Evolutionary conservation across 2,797 vertebrate species (phyloP), one percentile per base, ranked within the genome.

Genomic region (Urocyon cinereoargenteus): DNA sequence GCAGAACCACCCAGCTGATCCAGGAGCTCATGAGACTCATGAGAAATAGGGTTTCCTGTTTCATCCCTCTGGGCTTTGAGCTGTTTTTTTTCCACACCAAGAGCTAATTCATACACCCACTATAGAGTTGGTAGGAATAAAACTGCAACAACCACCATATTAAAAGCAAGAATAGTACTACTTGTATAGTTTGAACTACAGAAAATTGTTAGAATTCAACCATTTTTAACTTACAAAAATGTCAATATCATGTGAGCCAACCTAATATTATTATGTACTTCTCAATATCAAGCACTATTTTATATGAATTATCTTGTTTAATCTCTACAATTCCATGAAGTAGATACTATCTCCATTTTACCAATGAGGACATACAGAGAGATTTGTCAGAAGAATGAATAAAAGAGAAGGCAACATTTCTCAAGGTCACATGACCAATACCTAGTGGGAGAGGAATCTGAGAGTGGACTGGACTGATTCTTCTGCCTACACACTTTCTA

Each of bases 171-270:
- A 57, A 68, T 21, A 92, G 6, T 2, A 78, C 31, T 77, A 53
- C n/a, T 64, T 59, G 1, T n/a, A 92, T n/a, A 75, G 18, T 68
- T 66, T 59, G 36, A 91, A 88, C 9, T 83, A 55, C 31, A 91
- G 31, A 70, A 85, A 91, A 49, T 4, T 55, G 15, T 85, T 36
- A 18, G 34, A 24, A 36, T 82, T 75, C 40, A 66, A 10, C 22
- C 61, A 96, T 16, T 79, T 85, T 96, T 82, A 31, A 86, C 21
- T 61, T 59, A 51, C 12, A 95, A 96, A 92, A 95, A n/a, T 28
- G 66, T 24, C 31, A 90, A 82, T 92, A 94, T 88, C 51, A 81
- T 21, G 34, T 81, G 16, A 4, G 40, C 5, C n/a, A 66, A 81
- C 12, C 40, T 81, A 86, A 31, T 59, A 31, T 86, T 91, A 49